Percentiles rank a stretch among this genome's conserved stretches.
Conservation (phyloP, 2,797 vertebrate genomes). For the Xenentodon cancila region DNA sequence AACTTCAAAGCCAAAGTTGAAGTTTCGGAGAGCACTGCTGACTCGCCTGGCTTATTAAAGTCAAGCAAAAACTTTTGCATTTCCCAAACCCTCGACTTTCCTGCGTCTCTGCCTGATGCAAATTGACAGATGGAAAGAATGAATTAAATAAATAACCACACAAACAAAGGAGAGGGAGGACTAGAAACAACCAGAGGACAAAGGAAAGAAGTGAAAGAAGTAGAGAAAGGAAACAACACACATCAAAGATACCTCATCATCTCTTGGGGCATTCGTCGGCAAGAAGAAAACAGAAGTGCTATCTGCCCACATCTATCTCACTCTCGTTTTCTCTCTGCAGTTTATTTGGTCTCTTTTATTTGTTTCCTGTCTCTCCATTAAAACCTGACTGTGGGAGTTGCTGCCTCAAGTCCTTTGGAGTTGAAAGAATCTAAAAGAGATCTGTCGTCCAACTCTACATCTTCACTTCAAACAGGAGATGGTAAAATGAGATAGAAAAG, state of each 20-base stretch:
- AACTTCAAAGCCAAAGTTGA: background rate
- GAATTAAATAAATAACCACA: conserved; percentile 70
- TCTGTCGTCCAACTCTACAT: conserved; percentile 57
- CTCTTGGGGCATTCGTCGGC: conserved; percentile 66
- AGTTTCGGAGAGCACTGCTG: conserved; percentile 13
- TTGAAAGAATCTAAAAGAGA: conserved; percentile 69
- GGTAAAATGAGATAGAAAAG: conserved; percentile 45
- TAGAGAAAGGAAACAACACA: conserved; percentile 61
- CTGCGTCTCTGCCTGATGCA: conserved; percentile 58
- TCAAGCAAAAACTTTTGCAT: conserved; percentile 51
- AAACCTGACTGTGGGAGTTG: conserved; percentile 57
- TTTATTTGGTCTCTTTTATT: conserved; percentile 56
- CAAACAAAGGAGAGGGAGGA: conserved; percentile 62
- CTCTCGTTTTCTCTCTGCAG: conserved; percentile 33
- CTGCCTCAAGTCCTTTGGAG: conserved; percentile 69
- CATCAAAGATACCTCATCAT: conserved; percentile 76
- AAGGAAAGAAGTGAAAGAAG: conserved; percentile 33
- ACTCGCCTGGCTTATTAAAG: conserved; percentile 47
- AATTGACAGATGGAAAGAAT: conserved; percentile 70
- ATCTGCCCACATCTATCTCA: conserved; percentile 45
- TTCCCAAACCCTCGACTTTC: conserved; percentile 53
- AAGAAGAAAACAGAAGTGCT: conserved; percentile 70
- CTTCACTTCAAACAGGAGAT: conserved; percentile 59
- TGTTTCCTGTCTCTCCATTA: conserved; percentile 53
- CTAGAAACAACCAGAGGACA: conserved; percentile 65